Percentiles rank a stretch among this genome's conserved stretches.
Evolutionary conservation across 2,113 vertebrate genomes (phyloP).

Genomic region (Oryctolagus cuniculus): DNA sequence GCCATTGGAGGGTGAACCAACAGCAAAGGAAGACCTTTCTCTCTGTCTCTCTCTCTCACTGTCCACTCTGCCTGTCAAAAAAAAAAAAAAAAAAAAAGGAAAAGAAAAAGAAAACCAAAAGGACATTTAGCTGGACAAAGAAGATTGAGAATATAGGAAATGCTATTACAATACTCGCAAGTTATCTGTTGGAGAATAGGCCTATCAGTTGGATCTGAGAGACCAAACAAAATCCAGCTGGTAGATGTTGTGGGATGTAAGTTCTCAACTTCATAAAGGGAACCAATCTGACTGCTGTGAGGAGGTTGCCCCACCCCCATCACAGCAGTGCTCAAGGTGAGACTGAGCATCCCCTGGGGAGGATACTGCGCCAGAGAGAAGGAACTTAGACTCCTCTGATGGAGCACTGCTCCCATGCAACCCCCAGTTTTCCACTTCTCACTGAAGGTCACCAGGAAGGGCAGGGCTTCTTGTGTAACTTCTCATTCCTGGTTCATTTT

Average conservation of each 20-base stretch:
- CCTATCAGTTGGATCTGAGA: not conserved
- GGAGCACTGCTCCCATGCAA: not conserved
- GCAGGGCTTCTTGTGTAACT: not conserved
- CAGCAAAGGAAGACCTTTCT: too few species aligned
- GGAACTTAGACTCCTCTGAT: not conserved
- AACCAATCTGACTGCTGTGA: not conserved
- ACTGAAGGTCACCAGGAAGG: slow-evolving; percentile 8
- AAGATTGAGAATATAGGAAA: not conserved
- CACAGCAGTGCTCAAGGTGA: not conserved
- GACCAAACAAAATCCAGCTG: not conserved
- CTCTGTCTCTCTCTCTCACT: too few species aligned
- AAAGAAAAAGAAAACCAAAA: too few species aligned
- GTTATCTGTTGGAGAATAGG: not conserved
- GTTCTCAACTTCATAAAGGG: not conserved
- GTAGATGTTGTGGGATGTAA: not conserved
- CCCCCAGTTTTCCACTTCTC: not conserved
- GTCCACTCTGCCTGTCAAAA: too few species aligned
- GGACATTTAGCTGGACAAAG: not conserved
- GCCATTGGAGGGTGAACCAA: too few species aligned
- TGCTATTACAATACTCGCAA: not conserved
- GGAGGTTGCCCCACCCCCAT: not conserved
- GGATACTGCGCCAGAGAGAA: not conserved
- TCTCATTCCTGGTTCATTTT: slow-evolving; percentile 48
- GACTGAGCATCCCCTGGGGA: not conserved
- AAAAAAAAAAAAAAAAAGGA: too few species aligned